Evolutionary conservation across 2,797 vertebrate genomes (phyloP).

Genomic region (Ptychobarbus kaznakovi): DNA sequence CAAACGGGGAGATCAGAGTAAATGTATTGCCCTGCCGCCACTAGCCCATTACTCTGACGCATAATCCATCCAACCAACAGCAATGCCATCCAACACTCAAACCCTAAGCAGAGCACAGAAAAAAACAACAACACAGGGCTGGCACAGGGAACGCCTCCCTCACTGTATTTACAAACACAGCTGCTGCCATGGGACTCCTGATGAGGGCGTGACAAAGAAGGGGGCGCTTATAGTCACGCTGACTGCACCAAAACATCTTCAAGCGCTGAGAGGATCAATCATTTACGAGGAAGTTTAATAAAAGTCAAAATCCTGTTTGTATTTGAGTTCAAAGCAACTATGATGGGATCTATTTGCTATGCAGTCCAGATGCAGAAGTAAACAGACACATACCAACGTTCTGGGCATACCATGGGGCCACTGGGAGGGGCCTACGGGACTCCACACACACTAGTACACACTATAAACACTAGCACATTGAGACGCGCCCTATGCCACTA

Average conservation of each 20-base stretch:
- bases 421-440: conserved; percentile 60
- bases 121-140: background rate
- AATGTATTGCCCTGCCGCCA: conserved; percentile 35
- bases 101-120: conserved; percentile 5
- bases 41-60: conserved; percentile 40
- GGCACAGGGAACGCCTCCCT: conserved; percentile 45
- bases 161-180: conserved; percentile 60
- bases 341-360: conserved; percentile 2
- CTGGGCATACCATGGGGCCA: conserved; percentile 75
- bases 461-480: background rate
- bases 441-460: conserved; percentile 26
- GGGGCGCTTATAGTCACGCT: background rate
- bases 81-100: background rate
- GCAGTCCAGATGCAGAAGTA: conserved; percentile 54
- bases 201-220: conserved; percentile 11
- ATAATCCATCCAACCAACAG: conserved; percentile 51
- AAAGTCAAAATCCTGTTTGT: background rate
- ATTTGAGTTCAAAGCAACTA: background rate
- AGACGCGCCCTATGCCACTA: background rate
- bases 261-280: background rate
- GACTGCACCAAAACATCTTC: conserved; percentile 6
- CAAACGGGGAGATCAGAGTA: conserved; percentile 41
- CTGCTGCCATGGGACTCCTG: conserved; percentile 37
- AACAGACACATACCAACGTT: conserved; percentile 68
- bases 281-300: background rate